These are phyloP conservation scores for Parnassius smintheus DNA, from an alignment of 2,888 invertebrate species.

Conservation along the genomic window DNA sequence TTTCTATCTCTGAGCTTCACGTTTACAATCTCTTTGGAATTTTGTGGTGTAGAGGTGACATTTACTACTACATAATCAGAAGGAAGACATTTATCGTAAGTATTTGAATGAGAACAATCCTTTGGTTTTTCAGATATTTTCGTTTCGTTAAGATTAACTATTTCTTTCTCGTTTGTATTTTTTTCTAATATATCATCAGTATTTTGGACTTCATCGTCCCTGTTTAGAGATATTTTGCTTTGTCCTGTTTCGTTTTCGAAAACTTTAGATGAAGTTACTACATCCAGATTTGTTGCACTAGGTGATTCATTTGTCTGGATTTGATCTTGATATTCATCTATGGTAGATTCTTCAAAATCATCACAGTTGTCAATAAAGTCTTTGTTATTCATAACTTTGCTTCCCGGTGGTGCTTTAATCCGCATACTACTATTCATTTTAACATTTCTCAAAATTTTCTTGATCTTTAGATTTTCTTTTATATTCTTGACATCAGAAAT, in stretches of 20 bases:
- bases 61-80: not conserved
- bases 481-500: conserved; percentile 61
- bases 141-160: not conserved
- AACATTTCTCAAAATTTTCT: conserved; percentile 66
- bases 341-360: conserved; percentile 41
- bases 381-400: conserved; percentile 63
- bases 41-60: not conserved
- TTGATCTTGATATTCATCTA: conserved; percentile 19
- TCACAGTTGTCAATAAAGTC: conserved; percentile 61
- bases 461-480: conserved; percentile 69
- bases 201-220: not conserved
- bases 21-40: not conserved
- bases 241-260: conserved; percentile 26
- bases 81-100: not conserved
- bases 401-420: conserved; percentile 61
- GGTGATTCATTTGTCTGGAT: conserved; percentile 34
- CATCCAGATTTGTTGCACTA: conserved; percentile 55
- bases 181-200: not conserved
- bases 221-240: conserved; percentile 17
- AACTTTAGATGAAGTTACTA: conserved; percentile 35
- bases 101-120: not conserved
- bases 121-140: not conserved
- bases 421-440: conserved; percentile 73
- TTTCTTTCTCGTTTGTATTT: not conserved
- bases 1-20: conserved; percentile 50